phyloP scores from a whole-genome alignment of 1,140 invertebrate genomes.

The Linepithema humile region DNA sequence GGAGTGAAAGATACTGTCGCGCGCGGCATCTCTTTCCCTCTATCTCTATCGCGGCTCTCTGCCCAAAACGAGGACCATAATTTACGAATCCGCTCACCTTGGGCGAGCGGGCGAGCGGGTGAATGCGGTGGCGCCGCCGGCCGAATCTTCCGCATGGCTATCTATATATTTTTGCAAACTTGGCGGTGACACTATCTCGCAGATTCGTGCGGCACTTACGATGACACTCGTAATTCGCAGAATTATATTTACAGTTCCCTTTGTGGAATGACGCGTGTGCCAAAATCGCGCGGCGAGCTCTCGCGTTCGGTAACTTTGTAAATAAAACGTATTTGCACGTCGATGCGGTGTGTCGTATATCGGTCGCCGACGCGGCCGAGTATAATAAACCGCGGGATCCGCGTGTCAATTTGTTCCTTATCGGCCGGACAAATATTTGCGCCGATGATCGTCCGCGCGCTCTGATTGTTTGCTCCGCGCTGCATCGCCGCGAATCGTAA shows the following conservation, averaged over 20 bases:
- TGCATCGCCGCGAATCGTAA: neutral
- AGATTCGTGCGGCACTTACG: conserved; percentile 51
- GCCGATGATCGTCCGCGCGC: neutral
- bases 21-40: neutral
- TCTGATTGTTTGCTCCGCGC: conserved; percentile 15
- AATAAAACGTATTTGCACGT: conserved; percentile 37
- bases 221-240: conserved; percentile 51
- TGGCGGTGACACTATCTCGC: conserved; percentile 50
- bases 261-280: conserved; percentile 50
- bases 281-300: conserved; percentile 40
- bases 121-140: conserved; percentile 37
- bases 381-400: conserved; percentile 8
- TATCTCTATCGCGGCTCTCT: neutral
- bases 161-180: conserved; percentile 59
- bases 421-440: conserved; percentile 28
- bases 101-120: conserved; percentile 9
- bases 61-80: conserved; percentile 25
- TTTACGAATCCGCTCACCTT: conserved; percentile 51
- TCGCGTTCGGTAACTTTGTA: conserved; percentile 37
- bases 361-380: conserved; percentile 7
- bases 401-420: conserved; percentile 41
- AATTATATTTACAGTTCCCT: conserved; percentile 58
- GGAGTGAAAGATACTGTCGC: too few relatives aligned
- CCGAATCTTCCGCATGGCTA: conserved; percentile 49
- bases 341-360: neutral